Conservation (phyloP, 2,797 vertebrate genomes). For the Syngnathus acus region DNA sequence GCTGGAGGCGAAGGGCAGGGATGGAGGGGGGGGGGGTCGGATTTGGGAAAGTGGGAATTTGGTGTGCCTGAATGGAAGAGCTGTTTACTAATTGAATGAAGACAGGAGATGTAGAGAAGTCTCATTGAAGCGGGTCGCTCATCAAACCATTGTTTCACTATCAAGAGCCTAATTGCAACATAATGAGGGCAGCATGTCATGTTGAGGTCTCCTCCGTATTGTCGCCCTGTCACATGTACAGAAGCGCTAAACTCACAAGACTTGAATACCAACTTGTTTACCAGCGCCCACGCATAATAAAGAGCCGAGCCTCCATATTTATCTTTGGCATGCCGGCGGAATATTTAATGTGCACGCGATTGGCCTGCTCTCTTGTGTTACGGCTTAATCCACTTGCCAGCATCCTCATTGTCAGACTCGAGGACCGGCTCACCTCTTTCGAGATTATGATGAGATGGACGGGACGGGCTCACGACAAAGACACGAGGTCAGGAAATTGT, state of each 20-base stretch:
- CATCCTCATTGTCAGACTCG: slow-evolving; percentile 21
- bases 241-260: slow-evolving; percentile 1
- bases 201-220: slow-evolving; percentile 40
- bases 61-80: slow-evolving; percentile 62
- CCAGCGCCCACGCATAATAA: not conserved
- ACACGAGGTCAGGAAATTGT: slow-evolving; percentile 13
- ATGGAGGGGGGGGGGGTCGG: slow-evolving; percentile 37
- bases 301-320: slow-evolving; percentile 7
- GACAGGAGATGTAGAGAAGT: slow-evolving; percentile 66
- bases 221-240: slow-evolving; percentile 36
- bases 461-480: slow-evolving; percentile 6
- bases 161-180: slow-evolving; percentile 47
- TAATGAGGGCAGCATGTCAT: slow-evolving; percentile 53
- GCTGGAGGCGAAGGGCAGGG: slow-evolving; percentile 46
- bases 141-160: slow-evolving; percentile 64
- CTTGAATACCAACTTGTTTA: slow-evolving; percentile 3
- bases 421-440: slow-evolving; percentile 20
- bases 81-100: slow-evolving; percentile 70
- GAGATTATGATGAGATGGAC: slow-evolving; percentile 12
- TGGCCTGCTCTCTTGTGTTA: slow-evolving; percentile 12
- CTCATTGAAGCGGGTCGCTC: slow-evolving; percentile 64
- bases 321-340: slow-evolving; percentile 35
- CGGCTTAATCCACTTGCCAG: slow-evolving; percentile 30
- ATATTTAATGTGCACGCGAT: slow-evolving; percentile 37
- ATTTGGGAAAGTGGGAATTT: slow-evolving; percentile 58